These are phyloP conservation scores for Hedychridium roseum DNA, from an alignment of 2,888 invertebrate genomes.

Conservation along the genomic window DNA sequence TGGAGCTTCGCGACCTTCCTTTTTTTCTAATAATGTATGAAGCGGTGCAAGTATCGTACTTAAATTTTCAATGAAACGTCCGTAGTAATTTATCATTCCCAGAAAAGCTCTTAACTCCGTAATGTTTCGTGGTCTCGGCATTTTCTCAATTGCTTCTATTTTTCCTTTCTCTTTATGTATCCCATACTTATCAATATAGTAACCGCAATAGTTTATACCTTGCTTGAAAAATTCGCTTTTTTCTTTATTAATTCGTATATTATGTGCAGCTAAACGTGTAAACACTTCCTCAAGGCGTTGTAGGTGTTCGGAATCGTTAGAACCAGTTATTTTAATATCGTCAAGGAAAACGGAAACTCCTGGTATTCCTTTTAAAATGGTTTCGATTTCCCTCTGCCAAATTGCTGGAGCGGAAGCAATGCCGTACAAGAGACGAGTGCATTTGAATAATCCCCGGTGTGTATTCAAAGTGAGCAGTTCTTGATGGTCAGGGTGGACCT, in stretches of 20 bases:
- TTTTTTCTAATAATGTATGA: neutral
- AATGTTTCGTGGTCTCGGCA: slow-evolving; percentile 27
- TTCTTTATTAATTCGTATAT: slow-evolving; percentile 7
- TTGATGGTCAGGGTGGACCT: slow-evolving; percentile 43
- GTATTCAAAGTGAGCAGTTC: slow-evolving; percentile 50
- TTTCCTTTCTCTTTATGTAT: slow-evolving; percentile 30
- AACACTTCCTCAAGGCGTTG: neutral
- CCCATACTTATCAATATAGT: slow-evolving; percentile 33
- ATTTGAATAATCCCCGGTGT: slow-evolving; percentile 47
- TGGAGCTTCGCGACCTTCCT: too few species aligned
- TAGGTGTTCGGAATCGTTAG: neutral
- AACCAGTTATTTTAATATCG: slow-evolving; percentile 34
- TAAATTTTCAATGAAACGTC: slow-evolving; percentile 43
- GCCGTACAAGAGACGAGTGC: slow-evolving; percentile 47
- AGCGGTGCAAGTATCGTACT: neutral
- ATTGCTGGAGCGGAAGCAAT: slow-evolving; percentile 49
- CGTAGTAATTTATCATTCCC: slow-evolving; percentile 48
- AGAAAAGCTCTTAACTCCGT: slow-evolving; percentile 36
- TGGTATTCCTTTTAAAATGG: slow-evolving; percentile 34
- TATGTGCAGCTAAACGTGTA: too few species aligned
- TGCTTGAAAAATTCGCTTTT: slow-evolving; percentile 40
- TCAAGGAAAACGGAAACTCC: slow-evolving; percentile 43
- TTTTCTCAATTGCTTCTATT: slow-evolving; percentile 28
- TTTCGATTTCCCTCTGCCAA: slow-evolving; percentile 48
- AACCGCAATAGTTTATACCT: slow-evolving; percentile 35